Percentiles rank a stretch among this genome's conserved stretches.
Conservation (phyloP, 2,797 vertebrate species). For the Typhlichthys subterraneus region DNA sequence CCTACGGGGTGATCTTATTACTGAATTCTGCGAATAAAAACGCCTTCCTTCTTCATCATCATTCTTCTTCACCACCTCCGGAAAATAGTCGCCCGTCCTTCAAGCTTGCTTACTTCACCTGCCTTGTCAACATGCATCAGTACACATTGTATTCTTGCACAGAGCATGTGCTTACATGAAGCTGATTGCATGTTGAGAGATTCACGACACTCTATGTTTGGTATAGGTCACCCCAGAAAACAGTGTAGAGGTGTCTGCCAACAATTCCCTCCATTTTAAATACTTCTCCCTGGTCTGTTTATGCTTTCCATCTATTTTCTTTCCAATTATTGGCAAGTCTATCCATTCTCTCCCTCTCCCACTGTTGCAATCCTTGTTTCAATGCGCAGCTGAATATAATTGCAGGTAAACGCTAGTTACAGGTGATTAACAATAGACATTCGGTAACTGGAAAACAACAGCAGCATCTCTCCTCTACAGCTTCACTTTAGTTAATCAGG, state of each 20-base stretch:
- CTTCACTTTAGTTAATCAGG: background rate
- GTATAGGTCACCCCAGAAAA: slow-evolving; percentile 15
- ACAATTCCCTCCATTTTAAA: background rate
- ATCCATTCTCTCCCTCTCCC: background rate
- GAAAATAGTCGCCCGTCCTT: slow-evolving; percentile 6
- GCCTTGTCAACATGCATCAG: slow-evolving; percentile 17
- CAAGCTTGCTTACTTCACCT: slow-evolving; percentile 17
- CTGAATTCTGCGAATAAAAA: slow-evolving; percentile 46
- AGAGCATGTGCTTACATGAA: background rate
- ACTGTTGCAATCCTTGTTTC: background rate
- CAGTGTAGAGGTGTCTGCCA: slow-evolving; percentile 9
- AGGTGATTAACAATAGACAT: too few species aligned
- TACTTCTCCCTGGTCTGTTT: slow-evolving; percentile 18
- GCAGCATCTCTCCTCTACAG: background rate
- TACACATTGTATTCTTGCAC: slow-evolving; percentile 3
- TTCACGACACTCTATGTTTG: slow-evolving; percentile 18
- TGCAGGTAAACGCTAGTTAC: too few species aligned
- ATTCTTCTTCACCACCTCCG: slow-evolving; percentile 3
- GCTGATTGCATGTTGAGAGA: slow-evolving; percentile 34
- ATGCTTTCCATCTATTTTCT: background rate
- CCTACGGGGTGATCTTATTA: background rate
- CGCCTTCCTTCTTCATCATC: slow-evolving; percentile 5
- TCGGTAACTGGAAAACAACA: background rate
- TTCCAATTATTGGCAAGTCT: background rate
- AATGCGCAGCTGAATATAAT: too few species aligned